These are phyloP conservation scores for Smithornis capensis DNA, from an alignment of 2,113 vertebrate species.

Conservation along the genomic window DNA sequence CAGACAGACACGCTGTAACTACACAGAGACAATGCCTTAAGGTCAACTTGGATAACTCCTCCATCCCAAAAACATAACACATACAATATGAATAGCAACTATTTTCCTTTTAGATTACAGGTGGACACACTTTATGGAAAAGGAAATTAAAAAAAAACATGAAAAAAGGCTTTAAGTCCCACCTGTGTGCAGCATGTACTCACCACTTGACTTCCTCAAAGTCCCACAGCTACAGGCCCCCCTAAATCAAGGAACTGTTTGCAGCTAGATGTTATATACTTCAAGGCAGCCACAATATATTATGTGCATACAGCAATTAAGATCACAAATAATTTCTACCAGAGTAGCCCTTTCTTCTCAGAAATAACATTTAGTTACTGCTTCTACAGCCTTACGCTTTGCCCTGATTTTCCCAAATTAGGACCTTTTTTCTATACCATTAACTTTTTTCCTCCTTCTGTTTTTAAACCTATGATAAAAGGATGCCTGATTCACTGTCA, in stretches of 20 bases:
- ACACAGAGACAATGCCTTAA: background rate
- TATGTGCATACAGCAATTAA: accelerated
- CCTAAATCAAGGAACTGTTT: background rate
- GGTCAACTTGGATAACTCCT: background rate
- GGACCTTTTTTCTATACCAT: background rate
- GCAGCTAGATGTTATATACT: background rate
- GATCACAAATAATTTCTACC: too few species aligned
- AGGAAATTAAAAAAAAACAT: background rate
- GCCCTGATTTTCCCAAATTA: background rate
- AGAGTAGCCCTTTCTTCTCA: too few species aligned
- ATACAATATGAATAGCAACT: background rate
- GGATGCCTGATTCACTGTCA: background rate
- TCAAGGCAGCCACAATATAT: background rate
- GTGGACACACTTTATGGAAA: background rate
- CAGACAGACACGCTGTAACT: background rate
- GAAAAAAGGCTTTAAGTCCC: background rate
- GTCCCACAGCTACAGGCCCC: background rate
- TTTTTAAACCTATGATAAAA: background rate
- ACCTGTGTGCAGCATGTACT: background rate
- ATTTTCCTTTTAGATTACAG: background rate
- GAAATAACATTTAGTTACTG: background rate
- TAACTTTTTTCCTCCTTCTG: background rate
- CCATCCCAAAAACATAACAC: background rate
- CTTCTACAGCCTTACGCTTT: background rate
- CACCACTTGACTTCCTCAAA: background rate